phyloP scores from a whole-genome alignment of 2,888 invertebrate genomes.

The Drosophila nigricruria region DNA sequence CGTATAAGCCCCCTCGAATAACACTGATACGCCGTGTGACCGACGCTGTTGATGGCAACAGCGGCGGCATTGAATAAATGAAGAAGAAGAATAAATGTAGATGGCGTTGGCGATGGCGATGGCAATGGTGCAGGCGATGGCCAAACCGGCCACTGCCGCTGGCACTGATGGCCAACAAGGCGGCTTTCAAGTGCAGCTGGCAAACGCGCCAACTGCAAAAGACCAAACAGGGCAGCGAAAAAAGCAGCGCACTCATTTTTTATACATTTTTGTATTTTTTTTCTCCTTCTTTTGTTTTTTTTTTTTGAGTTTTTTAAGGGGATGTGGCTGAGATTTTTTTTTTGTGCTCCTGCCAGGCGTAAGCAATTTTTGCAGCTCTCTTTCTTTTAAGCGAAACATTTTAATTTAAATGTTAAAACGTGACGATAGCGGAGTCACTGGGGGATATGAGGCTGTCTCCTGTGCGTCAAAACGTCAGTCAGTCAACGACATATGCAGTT shows the following conservation, averaged over 20 bases:
- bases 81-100: slow-evolving; percentile 52
- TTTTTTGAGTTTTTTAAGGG: slow-evolving; percentile 44
- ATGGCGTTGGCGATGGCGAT: slow-evolving; percentile 42
- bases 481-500: slow-evolving; percentile 57
- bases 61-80: slow-evolving; percentile 76
- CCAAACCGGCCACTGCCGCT: slow-evolving; percentile 40
- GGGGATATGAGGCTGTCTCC: slow-evolving; percentile 57
- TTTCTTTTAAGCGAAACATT: slow-evolving; percentile 76
- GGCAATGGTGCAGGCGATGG: slow-evolving; percentile 38
- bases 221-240: slow-evolving; percentile 57
- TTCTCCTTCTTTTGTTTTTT: slow-evolving; percentile 10
- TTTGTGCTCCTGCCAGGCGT: slow-evolving; percentile 44
- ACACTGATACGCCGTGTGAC: slow-evolving; percentile 75
- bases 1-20: slow-evolving; percentile 52
- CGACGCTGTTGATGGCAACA: slow-evolving; percentile 57
- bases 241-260: slow-evolving; percentile 51
- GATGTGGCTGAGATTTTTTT: slow-evolving; percentile 68
- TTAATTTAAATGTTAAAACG: slow-evolving; percentile 81
- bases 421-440: slow-evolving; percentile 67
- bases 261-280: slow-evolving; percentile 24
- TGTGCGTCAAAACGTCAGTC: slow-evolving; percentile 57
- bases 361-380: slow-evolving; percentile 63
- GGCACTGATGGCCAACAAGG: slow-evolving; percentile 59
- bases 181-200: slow-evolving; percentile 76
- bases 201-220: slow-evolving; percentile 68